These are phyloP conservation scores for Corythoichthys haematopterus DNA, from an alignment of 2,113 vertebrate species.

Conservation along the genomic window DNA sequence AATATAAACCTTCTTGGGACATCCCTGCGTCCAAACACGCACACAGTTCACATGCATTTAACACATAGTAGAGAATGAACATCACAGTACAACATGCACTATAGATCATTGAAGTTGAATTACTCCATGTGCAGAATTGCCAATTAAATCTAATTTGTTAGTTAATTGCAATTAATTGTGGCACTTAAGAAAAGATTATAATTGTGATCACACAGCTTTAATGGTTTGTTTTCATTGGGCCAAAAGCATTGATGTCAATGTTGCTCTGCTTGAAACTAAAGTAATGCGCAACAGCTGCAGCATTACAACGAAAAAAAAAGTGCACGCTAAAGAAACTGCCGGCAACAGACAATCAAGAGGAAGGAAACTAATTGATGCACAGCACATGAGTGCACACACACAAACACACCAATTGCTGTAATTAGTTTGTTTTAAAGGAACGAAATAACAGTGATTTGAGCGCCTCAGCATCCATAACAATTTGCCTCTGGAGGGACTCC, in stretches of 20 bases:
- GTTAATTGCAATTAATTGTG: conserved; percentile 4
- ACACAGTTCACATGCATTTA: no score
- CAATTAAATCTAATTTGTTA: neutral
- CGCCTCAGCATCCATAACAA: conserved; percentile 64
- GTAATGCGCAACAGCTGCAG: conserved; percentile 51
- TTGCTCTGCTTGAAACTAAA: conserved; percentile 34
- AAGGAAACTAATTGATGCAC: conserved; percentile 40
- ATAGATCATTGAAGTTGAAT: neutral
- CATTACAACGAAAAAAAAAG: conserved; percentile 38
- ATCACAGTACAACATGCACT: neutral
- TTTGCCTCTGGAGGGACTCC: conserved; percentile 62
- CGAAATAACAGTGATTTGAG: conserved; percentile 71
- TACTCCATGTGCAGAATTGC: neutral
- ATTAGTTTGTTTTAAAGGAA: conserved; percentile 73
- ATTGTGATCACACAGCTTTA: neutral
- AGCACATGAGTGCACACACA: neutral
- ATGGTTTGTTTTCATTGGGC: conserved; percentile 6
- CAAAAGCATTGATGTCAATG: conserved; percentile 10
- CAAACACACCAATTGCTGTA: conserved; percentile 41
- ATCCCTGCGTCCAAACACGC: no score
- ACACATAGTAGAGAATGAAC: no score
- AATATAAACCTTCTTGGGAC: no score
- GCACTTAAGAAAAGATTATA: conserved; percentile 2
- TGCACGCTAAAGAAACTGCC: conserved; percentile 56
- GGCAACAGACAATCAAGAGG: conserved; percentile 48